Conservation (phyloP, 2,888 invertebrate species). For the Epinotia bilunana region DNA sequence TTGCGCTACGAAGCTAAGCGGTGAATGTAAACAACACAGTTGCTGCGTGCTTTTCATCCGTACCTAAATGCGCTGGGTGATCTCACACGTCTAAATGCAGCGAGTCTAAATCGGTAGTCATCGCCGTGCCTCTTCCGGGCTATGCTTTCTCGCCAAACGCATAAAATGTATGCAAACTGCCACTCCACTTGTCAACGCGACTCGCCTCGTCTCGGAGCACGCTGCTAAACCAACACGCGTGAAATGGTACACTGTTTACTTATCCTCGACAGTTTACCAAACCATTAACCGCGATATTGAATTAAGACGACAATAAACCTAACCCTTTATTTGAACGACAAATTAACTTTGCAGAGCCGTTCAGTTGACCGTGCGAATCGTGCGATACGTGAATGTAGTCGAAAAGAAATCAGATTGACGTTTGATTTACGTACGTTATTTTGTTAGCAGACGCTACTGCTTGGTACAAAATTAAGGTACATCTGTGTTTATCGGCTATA, state of each 20-base stretch:
- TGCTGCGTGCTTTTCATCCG: constrained; percentile 47
- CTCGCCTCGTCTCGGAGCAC: constrained; percentile 59
- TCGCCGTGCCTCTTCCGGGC: constrained; percentile 73
- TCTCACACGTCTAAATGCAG: constrained; percentile 79
- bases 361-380: constrained; percentile 27
- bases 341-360: constrained; percentile 46
- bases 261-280: constrained; percentile 66
- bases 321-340: constrained; percentile 50
- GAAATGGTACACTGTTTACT: constrained; percentile 68
- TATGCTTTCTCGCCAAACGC: constrained; percentile 76
- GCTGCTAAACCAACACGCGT: constrained; percentile 65
- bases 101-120: constrained; percentile 75
- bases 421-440: constrained; percentile 1
- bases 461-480: too few relatives aligned
- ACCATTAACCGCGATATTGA: constrained; percentile 64
- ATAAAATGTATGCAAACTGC: constrained; percentile 76
- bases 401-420: constrained; percentile 16
- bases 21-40: constrained; percentile 43
- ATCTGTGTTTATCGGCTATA: background rate
- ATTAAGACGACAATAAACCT: constrained; percentile 54
- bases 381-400: constrained; percentile 5
- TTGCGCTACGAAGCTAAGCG: constrained; percentile 28
- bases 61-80: constrained; percentile 69
- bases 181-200: constrained; percentile 74
- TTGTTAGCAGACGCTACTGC: too few relatives aligned